These are phyloP conservation scores for Leucopsar rothschildi DNA, from an alignment of 2,113 vertebrate genomes.

Conservation along the genomic window DNA sequence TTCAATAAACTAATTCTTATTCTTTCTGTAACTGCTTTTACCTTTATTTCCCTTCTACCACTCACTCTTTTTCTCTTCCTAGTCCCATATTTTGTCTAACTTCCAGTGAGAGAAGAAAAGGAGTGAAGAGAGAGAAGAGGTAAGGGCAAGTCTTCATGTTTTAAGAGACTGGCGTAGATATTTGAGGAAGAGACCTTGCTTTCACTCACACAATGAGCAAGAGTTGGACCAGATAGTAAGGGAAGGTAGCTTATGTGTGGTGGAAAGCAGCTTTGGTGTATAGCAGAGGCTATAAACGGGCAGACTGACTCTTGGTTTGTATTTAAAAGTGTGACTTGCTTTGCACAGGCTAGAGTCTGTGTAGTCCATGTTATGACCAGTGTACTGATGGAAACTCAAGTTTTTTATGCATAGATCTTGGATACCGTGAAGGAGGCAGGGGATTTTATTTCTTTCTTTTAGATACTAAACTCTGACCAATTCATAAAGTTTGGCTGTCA, in stretches of 20 bases:
- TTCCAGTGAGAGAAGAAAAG: constrained; percentile 53
- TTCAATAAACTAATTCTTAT: not conserved
- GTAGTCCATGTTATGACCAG: not conserved
- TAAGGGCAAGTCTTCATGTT: constrained; percentile 8
- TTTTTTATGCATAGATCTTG: not conserved
- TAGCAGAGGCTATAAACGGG: not conserved
- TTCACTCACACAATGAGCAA: not conserved
- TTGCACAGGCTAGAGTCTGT: not conserved
- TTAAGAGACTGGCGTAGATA: not conserved
- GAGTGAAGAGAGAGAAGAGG: constrained; percentile 57
- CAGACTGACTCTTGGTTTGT: not conserved
- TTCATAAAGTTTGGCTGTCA: not conserved
- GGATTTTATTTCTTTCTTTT: not conserved
- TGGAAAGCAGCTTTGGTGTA: not conserved
- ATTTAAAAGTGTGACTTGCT: not conserved
- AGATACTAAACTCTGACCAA: not conserved
- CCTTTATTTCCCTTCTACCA: constrained; percentile 1
- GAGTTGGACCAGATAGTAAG: not conserved
- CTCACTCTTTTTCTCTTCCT: constrained; percentile 47
- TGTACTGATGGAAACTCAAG: not conserved
- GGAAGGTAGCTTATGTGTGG: not conserved
- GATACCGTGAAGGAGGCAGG: not conserved
- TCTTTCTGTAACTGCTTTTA: not conserved
- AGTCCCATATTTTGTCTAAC: constrained; percentile 54
- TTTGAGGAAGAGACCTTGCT: not conserved